Evolutionary conservation across 1,140 invertebrate species (phyloP).

Genomic region (Halyomorpha halys): DNA sequence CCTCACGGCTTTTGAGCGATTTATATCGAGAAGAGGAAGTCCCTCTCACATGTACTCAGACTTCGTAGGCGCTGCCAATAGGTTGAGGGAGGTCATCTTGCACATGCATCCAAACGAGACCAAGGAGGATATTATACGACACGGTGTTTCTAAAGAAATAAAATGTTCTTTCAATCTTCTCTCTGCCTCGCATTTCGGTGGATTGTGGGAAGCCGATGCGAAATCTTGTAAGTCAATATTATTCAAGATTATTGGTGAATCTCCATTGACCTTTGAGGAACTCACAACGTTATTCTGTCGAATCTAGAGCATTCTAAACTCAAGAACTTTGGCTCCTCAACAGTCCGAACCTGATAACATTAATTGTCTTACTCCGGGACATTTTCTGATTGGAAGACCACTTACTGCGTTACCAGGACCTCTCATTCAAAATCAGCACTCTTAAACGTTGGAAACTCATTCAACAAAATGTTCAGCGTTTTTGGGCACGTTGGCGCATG

Average conservation of each 20-base stretch:
- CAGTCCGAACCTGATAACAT: conserved; percentile 26
- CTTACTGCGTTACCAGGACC: conserved; percentile 25
- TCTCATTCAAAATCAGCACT: conserved; percentile 25
- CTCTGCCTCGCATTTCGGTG: conserved; percentile 14
- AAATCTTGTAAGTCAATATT: conserved; percentile 33
- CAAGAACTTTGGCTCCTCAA: conserved; percentile 33
- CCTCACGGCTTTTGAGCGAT: conserved; percentile 35
- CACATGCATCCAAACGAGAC: background rate
- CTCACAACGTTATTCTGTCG: conserved; percentile 33
- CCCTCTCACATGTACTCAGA: conserved; percentile 35
- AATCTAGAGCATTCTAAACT: conserved; percentile 36
- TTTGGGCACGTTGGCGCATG: no score
- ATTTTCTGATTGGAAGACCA: conserved; percentile 32
- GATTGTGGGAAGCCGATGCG: conserved; percentile 28
- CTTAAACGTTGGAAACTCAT: conserved; percentile 30
- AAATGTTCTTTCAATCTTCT: conserved; percentile 15
- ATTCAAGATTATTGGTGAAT: conserved; percentile 29
- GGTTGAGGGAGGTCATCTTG: background rate
- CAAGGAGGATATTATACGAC: background rate
- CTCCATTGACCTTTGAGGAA: conserved; percentile 33
- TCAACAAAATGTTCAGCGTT: conserved; percentile 28
- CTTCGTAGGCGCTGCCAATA: conserved; percentile 31
- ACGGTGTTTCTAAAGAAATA: background rate
- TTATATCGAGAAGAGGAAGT: conserved; percentile 36
- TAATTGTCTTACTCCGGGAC: no score